These are phyloP conservation scores for Phocoena phocoena DNA, from an alignment of 2,113 vertebrate species.

Conservation along the genomic window DNA sequence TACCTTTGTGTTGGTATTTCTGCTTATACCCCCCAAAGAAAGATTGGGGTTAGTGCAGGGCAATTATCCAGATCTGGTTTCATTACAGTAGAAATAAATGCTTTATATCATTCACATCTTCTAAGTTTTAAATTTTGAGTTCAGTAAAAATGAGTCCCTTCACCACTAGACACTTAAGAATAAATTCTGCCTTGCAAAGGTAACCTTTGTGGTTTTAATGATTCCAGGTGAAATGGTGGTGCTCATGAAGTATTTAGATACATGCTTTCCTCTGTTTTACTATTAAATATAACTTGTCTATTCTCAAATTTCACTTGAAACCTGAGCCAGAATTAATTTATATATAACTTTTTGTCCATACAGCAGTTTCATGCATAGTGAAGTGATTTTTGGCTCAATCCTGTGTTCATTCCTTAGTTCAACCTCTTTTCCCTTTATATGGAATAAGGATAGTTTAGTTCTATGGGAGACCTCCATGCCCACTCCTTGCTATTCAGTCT, in stretches of 20 bases:
- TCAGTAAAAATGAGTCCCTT: neutral
- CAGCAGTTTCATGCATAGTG: neutral
- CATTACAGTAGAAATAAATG: neutral
- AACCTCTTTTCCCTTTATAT: neutral
- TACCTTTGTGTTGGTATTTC: neutral
- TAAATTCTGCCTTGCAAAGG: neutral
- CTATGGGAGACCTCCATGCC: neutral
- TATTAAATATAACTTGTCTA: neutral
- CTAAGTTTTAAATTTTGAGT: neutral
- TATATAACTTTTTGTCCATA: neutral
- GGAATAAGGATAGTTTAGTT: neutral
- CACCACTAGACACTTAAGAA: neutral
- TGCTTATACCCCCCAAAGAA: neutral
- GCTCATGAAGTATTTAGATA: neutral
- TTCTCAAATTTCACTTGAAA: neutral
- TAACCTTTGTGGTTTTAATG: conserved; percentile 3
- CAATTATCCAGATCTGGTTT: neutral
- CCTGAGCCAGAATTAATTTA: neutral
- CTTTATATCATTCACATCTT: neutral
- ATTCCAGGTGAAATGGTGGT: neutral
- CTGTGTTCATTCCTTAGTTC: neutral
- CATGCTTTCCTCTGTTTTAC: neutral
- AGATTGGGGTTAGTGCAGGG: neutral
- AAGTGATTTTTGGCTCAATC: neutral
- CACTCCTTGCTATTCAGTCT: neutral